Evolutionary conservation across 1,140 invertebrate genomes (phyloP), one percentile per base, ranked within the genome.

Genomic region (Caenorhabditis tropicalis): DNA sequence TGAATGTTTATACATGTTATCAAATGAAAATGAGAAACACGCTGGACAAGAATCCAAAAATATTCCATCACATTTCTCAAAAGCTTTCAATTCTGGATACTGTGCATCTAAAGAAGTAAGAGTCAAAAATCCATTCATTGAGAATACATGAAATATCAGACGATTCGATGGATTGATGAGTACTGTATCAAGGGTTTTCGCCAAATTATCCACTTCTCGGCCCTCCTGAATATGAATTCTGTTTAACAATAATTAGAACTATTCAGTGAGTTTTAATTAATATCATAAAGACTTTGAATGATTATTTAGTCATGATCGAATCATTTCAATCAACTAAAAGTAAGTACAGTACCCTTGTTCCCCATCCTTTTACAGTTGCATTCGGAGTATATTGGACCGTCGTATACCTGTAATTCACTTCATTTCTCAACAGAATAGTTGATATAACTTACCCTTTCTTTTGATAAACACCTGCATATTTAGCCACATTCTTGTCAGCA

Each of bases 81-180:
- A 12, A 7, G 65, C 33, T 31, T 74, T 74, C 29, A 74, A 74
- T 15, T 74, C 65, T 24, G 65, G 65, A 27, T 19, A 74, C 15
- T 74, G 36, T 39, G 65, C 43, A 43, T 74, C 65, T 5, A 74
- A 29, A 3, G 65, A 74, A 21, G 65, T 74, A 0, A 74, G 65
- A 24, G 65, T 31, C 2, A 74, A 19, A n/a, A 74, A 74, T 74
- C 65, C 65, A 74, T 74, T 74, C 65, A 74, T 74, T 33, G 65
- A 74, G 65, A 74, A 74, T 0, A 74, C 65, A 21, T 74, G 65
- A 21, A 74, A 74, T 12, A 74, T 31, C 6, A 74, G n/a, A 46
- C 65, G 65, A 46, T 74, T 74, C 12, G 65, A 39, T 33, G 65
- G 65, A 46, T 43, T 46, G 4, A 74, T 7, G 2, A 74, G 21